Evolutionary conservation across 2,113 vertebrate species (phyloP), one percentile per base, ranked within the genome.

Genomic region (Tonatia bakeri): DNA sequence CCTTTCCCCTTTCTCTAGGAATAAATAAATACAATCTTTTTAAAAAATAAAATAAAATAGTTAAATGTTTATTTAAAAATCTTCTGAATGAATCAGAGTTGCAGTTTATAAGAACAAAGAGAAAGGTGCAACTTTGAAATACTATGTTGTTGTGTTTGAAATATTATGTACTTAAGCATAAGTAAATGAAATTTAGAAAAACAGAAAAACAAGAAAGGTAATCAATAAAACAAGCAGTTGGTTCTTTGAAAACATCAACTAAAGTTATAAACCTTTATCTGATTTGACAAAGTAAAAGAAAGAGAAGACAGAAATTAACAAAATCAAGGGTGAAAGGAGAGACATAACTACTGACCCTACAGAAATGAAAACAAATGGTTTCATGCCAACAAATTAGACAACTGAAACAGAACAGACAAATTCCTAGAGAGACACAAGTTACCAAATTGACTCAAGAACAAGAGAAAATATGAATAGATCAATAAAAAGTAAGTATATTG

Each of bases 171-270:
- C 61, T 38, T 83, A 40, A 59, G 38, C 43, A 92, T 75, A 95
- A 90, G 75, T 64, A 15, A 85, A 72, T 76, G 22, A 95, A 69
- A 91, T 2, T 61, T 64, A 26, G 91, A 87, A 96, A 72, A 96
- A 79, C 54, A 95, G 38, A 75, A 95, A 86, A 85, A 61, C 13
- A 45, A 67, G 8, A 91, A 83, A 54, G 47, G 64, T 31, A 92
- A 36, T 70, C 50, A 94, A 59, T 36, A 36, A 97, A 92, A 90
- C 1, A 8, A 88, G 43, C 8, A 94, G 16, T 28, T 67, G 3
- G 0, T 19, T 75, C 36, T 69, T 56, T 86, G 33, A 80, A 96
- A 84, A 72, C 12, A 67, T 50, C 13, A 87, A 65, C 11, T 47
- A 73, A 77, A 92, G 43, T 52, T 87, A 47, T 26, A 80, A 84